phyloP scores from a whole-genome alignment of 2,797 vertebrate genomes.

The Busarellus nigricollis region DNA sequence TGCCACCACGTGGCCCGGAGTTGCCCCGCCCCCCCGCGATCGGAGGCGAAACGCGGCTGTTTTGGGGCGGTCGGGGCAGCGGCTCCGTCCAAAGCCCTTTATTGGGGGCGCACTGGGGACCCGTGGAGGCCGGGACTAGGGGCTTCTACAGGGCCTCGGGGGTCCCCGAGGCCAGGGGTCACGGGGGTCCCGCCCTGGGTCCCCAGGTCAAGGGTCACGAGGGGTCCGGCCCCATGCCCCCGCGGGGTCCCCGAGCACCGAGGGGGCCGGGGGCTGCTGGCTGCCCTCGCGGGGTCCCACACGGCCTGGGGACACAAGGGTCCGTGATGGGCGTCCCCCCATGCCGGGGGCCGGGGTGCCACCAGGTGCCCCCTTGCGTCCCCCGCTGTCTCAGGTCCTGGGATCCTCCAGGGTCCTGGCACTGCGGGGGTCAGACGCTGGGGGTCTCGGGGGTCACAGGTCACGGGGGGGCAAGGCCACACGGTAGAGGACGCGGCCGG shows the following conservation, averaged over 20 bases:
- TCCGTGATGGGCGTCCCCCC: background rate
- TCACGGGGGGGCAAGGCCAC: slow-evolving; percentile 78
- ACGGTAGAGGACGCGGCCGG: slow-evolving; percentile 86
- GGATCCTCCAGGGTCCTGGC: background rate
- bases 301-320: background rate
- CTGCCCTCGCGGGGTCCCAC: background rate
- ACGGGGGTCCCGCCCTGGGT: background rate
- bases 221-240: background rate
- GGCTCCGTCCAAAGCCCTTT: background rate
- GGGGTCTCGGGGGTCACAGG: background rate
- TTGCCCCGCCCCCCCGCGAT: background rate
- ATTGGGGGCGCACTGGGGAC: background rate
- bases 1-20: background rate
- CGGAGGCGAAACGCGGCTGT: no score
- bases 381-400: no score
- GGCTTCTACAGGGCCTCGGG: no score
- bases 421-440: background rate
- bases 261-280: background rate
- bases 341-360: no score
- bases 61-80: background rate
- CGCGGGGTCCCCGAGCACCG: background rate
- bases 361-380: background rate
- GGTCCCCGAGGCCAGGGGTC: background rate
- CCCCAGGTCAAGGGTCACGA: background rate
- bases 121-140: no score